Evolutionary conservation across 2,888 invertebrate genomes (phyloP).

Genomic region (Drosophila hamatofila): DNA sequence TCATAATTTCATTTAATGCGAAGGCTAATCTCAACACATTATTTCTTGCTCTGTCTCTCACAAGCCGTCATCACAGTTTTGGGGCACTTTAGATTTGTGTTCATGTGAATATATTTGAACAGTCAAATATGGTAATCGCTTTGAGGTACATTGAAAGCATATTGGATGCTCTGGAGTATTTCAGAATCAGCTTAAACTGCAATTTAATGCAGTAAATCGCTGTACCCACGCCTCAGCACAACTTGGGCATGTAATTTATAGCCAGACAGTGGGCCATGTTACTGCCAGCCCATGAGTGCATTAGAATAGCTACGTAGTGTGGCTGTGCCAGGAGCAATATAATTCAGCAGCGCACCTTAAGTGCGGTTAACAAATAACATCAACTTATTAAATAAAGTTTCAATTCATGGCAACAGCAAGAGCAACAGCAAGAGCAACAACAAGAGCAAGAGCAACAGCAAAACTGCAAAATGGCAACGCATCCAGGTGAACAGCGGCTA

Average conservation of each 20-base stretch:
- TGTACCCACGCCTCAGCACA: slow-evolving; percentile 49
- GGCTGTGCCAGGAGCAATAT: slow-evolving; percentile 50
- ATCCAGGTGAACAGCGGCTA: slow-evolving; percentile 58
- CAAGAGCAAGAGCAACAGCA: not conserved
- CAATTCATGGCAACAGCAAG: slow-evolving; percentile 58
- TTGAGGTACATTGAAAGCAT: slow-evolving; percentile 6
- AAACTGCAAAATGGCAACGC: slow-evolving; percentile 40
- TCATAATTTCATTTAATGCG: not conserved
- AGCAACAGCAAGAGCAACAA: slow-evolving; percentile 12
- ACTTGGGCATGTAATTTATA: slow-evolving; percentile 47
- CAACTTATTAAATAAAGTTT: slow-evolving; percentile 81
- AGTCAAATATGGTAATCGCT: slow-evolving; percentile 2
- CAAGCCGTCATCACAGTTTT: not conserved
- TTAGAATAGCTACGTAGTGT: slow-evolving; percentile 52
- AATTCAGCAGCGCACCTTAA: slow-evolving; percentile 67
- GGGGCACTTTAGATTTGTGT: not conserved
- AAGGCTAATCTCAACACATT: not conserved
- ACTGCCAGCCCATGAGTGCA: slow-evolving; percentile 46
- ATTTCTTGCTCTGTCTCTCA: not conserved
- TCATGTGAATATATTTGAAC: not conserved
- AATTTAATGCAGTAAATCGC: slow-evolving; percentile 45
- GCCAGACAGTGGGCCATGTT: slow-evolving; percentile 44
- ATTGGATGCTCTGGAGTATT: slow-evolving; percentile 4
- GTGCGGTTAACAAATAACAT: slow-evolving; percentile 80
- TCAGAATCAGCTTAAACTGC: slow-evolving; percentile 22